Conservation (phyloP, 2,888 invertebrate genomes). For the Amblyjoppa fuscipennis region DNA sequence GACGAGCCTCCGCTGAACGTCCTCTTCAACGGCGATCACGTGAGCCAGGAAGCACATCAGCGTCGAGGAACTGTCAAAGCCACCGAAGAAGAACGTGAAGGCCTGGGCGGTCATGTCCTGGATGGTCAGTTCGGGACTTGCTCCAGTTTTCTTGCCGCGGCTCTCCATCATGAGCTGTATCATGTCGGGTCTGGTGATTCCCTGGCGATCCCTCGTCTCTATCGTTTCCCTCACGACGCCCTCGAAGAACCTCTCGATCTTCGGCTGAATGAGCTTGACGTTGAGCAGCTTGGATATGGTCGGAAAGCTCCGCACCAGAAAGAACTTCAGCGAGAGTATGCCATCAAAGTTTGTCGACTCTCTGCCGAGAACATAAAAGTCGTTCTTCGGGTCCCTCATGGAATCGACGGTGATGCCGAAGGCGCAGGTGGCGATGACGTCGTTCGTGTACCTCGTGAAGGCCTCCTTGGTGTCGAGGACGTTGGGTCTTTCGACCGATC, state of each 20-base stretch:
- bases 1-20: slow-evolving; percentile 84
- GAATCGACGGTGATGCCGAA: slow-evolving; percentile 74
- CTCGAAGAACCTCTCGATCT: slow-evolving; percentile 55
- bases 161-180: slow-evolving; percentile 86
- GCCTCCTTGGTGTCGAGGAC: slow-evolving; percentile 75
- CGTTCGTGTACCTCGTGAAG: slow-evolving; percentile 73
- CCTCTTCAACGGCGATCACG: slow-evolving; percentile 81
- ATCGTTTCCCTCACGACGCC: slow-evolving; percentile 56
- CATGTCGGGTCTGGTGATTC: slow-evolving; percentile 85
- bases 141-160: slow-evolving; percentile 50
- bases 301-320: slow-evolving; percentile 39
- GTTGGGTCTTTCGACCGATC: slow-evolving; percentile 36
- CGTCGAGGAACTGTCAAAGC: slow-evolving; percentile 78
- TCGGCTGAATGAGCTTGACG: slow-evolving; percentile 31
- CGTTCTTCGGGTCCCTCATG: slow-evolving; percentile 69
- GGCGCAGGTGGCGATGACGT: slow-evolving; percentile 74
- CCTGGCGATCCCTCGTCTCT: slow-evolving; percentile 52
- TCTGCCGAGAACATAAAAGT: slow-evolving; percentile 70
- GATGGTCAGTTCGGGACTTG: slow-evolving; percentile 66
- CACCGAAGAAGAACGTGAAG: slow-evolving; percentile 79
- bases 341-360: slow-evolving; percentile 41
- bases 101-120: slow-evolving; percentile 86
- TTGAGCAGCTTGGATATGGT: slow-evolving; percentile 68
- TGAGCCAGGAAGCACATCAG: slow-evolving; percentile 76
- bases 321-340: slow-evolving; percentile 25